These are phyloP conservation scores for Dryomyza anilis DNA, from an alignment of 2,888 invertebrate species.

Conservation along the genomic window DNA sequence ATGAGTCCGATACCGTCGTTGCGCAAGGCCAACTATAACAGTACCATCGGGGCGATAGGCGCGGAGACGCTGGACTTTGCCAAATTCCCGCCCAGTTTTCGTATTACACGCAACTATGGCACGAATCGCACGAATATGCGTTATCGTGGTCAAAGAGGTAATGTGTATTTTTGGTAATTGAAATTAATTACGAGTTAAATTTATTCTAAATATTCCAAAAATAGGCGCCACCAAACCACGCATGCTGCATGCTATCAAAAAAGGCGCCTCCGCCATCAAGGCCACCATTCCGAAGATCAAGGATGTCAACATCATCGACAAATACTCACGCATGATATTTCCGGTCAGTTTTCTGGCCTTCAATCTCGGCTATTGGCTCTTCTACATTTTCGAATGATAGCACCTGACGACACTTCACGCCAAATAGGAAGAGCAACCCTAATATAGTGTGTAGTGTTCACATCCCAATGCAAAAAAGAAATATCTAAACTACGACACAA, in stretches of 20 bases:
- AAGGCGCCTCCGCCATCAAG: conserved; percentile 83
- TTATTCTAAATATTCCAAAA: background rate
- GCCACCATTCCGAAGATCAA: conserved; percentile 95
- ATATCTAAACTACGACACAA: background rate
- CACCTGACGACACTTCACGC: conserved; percentile 48
- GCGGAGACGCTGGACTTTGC: conserved; percentile 66
- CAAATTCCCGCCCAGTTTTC: conserved; percentile 76
- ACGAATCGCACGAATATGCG: conserved; percentile 67
- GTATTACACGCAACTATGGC: conserved; percentile 72
- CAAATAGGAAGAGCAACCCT: conserved; percentile 37
- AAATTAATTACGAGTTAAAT: background rate
- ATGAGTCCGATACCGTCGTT: conserved; percentile 85
- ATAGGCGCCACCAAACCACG: conserved; percentile 62
- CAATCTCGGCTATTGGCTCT: conserved; percentile 95
- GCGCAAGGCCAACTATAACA: conserved; percentile 72
- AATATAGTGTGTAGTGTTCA: conserved; percentile 44
- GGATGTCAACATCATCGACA: conserved; percentile 97
- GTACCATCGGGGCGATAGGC: conserved; percentile 65
- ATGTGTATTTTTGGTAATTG: no score
- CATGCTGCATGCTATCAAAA: conserved; percentile 80
- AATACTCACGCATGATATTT: conserved; percentile 93
- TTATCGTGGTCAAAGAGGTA: conserved; percentile 64
- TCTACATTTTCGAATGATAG: conserved; percentile 77
- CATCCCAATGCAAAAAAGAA: conserved; percentile 19
- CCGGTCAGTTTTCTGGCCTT: conserved; percentile 95